A percentile compares a stretch with the other conserved stretches of the same genome.
Conservation (phyloP, 2,888 invertebrate species). For the Leucozona laternaria region DNA sequence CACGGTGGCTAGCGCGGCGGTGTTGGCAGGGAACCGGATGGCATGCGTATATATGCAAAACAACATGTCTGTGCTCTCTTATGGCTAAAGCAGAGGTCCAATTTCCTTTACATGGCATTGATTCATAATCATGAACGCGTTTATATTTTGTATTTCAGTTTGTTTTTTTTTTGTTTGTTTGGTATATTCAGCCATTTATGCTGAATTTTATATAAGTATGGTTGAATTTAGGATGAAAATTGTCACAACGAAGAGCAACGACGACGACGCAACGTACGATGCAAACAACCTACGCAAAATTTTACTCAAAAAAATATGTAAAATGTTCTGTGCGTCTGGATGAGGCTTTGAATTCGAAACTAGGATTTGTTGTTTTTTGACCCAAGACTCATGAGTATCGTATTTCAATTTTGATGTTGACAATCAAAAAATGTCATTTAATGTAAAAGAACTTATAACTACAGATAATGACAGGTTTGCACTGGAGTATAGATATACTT, state of each 20-base stretch:
- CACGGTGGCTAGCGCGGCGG: not conserved
- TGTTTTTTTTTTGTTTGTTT: not conserved
- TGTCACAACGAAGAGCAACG: slow-evolving; percentile 43
- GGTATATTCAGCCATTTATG: slow-evolving; percentile 39
- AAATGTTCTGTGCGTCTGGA: slow-evolving; percentile 20
- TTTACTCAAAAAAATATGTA: slow-evolving; percentile 46
- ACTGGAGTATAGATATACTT: too few relatives aligned
- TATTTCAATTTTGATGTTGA: slow-evolving; percentile 68
- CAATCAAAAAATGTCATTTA: slow-evolving; percentile 59
- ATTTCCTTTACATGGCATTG: slow-evolving; percentile 76
- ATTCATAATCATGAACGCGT: slow-evolving; percentile 75
- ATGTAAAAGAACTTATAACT: slow-evolving; percentile 34
- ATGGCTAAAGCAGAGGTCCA: slow-evolving; percentile 60
- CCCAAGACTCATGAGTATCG: slow-evolving; percentile 44
- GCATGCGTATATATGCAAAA: slow-evolving; percentile 68
- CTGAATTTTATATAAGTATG: slow-evolving; percentile 11
- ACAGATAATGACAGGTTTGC: slow-evolving; percentile 2
- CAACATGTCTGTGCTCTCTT: slow-evolving; percentile 63
- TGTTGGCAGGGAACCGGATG: slow-evolving; percentile 45
- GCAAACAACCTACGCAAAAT: slow-evolving; percentile 63
- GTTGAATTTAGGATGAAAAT: slow-evolving; percentile 46
- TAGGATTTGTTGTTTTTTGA: slow-evolving; percentile 29
- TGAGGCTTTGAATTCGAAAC: slow-evolving; percentile 31
- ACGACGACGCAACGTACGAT: not conserved
- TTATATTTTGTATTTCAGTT: slow-evolving; percentile 60